Percentiles rank a stretch among this genome's conserved stretches.
These are phyloP conservation scores for Ethmia dodecea DNA, from an alignment of 2,888 invertebrate genomes.

Conservation along the genomic window DNA sequence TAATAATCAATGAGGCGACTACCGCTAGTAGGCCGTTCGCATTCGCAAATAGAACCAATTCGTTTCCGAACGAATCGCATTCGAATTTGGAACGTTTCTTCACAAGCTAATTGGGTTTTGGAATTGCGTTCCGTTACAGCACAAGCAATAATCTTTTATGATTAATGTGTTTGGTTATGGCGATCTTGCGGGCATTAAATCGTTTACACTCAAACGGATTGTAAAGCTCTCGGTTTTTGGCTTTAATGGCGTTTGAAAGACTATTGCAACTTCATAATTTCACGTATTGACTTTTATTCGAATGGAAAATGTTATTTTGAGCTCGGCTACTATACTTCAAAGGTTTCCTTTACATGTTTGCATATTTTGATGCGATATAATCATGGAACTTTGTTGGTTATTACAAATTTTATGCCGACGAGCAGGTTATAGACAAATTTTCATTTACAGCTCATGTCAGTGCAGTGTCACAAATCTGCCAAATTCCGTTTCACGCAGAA, in stretches of 20 bases:
- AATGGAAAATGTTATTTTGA: no score
- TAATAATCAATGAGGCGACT: conserved; percentile 75
- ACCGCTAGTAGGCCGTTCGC: conserved; percentile 33
- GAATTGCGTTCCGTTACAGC: conserved; percentile 28
- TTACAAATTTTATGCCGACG: no score
- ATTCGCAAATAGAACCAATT: conserved; percentile 56
- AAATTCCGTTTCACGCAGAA: background rate
- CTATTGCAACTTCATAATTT: conserved; percentile 31
- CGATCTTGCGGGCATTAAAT: conserved; percentile 38
- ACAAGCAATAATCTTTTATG: conserved; percentile 48
- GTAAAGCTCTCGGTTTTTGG: conserved; percentile 40
- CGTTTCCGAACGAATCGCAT: conserved; percentile 25
- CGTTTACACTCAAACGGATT: conserved; percentile 36
- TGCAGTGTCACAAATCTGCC: no score
- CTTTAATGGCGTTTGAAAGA: conserved; percentile 47
- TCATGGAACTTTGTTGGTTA: no score
- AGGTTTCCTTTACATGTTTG: no score
- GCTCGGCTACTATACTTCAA: no score
- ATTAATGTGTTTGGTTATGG: conserved; percentile 52
- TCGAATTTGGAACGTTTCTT: conserved; percentile 18
- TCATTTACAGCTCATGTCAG: no score
- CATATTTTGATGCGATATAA: no score
- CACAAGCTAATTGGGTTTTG: conserved; percentile 42
- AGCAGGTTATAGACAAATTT: no score
- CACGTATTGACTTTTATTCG: no score